Base-by-base conservation (phyloP, 2,113 vertebrate genomes). In the Brachyhypopomus occidentalis region DNA sequence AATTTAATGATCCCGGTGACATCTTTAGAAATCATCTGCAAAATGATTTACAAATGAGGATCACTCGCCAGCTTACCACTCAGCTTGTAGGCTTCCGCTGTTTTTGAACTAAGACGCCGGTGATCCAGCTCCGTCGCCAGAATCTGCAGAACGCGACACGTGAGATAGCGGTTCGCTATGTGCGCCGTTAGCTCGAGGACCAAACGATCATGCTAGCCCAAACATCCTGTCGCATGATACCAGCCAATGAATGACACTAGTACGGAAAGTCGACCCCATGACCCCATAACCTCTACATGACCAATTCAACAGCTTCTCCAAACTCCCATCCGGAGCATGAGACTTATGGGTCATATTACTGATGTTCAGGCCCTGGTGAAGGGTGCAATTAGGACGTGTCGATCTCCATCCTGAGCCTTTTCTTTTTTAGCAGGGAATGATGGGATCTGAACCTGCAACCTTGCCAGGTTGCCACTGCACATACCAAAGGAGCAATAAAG, bases 181-280 rank as follows among this genome's bases (percentile, higher is more conserved):
- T 14, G 8, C 1, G 74, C 16, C 56, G 19, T 62, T 30, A 30
- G 3, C 30, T 3, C 30, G 30, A 30, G 30, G 30, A 30, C 30
- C 30, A 41, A 62, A 75, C 62, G 74, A 62, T 62, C 58, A 25
- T 8, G 58, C 38, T n/a, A 11, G 14, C 74, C 19, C 20, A 8
- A 75, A 75, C 74, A 45, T 75, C 60, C 74, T 63, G 74, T 38
- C 60, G 73, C 56, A 60, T 75, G 34, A 34, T 62, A 38, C 22
- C 27, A 1, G 34, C 59, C 20, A 62, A 60, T 8, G 34, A 23
- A 75, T 62, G 34, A 62, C 17, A 34, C 73, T 16, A 16, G 27
- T 38, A 38, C 9, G 1, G 9, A 41, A 41, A 59, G 73, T 56
- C 34, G 30, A 30, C 30, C 1, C 30, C 30, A 30, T 30, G 30